Evolutionary conservation across 2,888 invertebrate genomes (phyloP).

Genomic region (Perithous albicinctus): DNA sequence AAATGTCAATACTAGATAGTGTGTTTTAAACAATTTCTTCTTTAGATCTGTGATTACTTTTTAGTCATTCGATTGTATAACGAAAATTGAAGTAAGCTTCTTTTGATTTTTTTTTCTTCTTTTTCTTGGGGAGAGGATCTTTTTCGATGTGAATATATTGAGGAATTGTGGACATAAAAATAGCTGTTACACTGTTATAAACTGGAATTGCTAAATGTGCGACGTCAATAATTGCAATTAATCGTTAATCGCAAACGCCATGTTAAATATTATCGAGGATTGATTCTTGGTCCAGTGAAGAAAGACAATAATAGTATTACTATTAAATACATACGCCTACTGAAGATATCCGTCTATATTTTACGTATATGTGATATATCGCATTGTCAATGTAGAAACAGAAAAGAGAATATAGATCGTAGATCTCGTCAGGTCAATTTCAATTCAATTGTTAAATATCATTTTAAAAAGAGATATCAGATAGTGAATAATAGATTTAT

Average conservation of each 20-base stretch:
- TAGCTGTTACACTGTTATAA: conserved; percentile 9
- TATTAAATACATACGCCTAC: background rate
- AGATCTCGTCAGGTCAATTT: conserved; percentile 20
- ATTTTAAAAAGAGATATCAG: conserved; percentile 3
- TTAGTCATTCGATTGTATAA: background rate
- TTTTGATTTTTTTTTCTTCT: background rate
- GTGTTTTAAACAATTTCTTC: background rate
- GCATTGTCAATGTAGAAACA: conserved; percentile 15
- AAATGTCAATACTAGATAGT: conserved; percentile 16
- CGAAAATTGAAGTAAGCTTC: background rate
- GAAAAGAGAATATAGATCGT: conserved; percentile 13
- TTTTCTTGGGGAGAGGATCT: background rate
- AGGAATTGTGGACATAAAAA: background rate
- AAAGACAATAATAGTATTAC: conserved; percentile 64
- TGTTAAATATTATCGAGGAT: conserved; percentile 15
- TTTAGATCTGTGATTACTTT: conserved; percentile 14
- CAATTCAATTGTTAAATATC: conserved; percentile 18
- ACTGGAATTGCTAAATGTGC: background rate
- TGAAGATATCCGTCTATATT: conserved; percentile 10
- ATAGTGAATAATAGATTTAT: background rate
- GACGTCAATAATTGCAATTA: no score
- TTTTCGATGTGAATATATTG: background rate
- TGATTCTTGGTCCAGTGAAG: background rate
- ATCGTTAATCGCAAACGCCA: background rate
- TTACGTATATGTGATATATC: conserved; percentile 28